Percentiles rank a stretch among this genome's conserved stretches.
phyloP scores from a whole-genome alignment of 2,888 invertebrate species.

The Nymphalis c-album region DNA sequence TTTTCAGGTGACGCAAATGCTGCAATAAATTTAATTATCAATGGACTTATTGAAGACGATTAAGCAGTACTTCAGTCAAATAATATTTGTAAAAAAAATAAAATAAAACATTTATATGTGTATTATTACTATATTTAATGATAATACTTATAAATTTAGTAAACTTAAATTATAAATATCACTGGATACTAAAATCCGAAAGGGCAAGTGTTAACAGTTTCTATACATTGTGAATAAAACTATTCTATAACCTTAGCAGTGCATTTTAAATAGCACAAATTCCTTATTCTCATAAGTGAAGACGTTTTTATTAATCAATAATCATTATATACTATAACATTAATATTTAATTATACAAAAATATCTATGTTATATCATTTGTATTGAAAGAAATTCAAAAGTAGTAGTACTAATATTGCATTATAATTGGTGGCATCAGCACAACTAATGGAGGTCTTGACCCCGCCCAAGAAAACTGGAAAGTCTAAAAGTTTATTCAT shows the following conservation, averaged over 20 bases:
- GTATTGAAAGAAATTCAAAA: not conserved
- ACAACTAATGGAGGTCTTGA: too few species aligned
- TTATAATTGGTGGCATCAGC: too few species aligned
- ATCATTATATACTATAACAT: too few species aligned
- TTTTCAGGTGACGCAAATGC: conserved; percentile 91
- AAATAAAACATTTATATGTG: conserved; percentile 19
- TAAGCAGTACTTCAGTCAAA: conserved; percentile 38
- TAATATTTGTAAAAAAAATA: not conserved
- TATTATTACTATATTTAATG: conserved; percentile 40
- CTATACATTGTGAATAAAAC: conserved; percentile 27
- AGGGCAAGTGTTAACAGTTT: conserved; percentile 43
- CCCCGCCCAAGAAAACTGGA: too few species aligned
- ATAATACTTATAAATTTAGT: conserved; percentile 54
- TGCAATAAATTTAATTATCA: conserved; percentile 94
- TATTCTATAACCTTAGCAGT: conserved; percentile 11
- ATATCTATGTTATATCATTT: too few species aligned
- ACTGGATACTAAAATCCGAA: conserved; percentile 60
- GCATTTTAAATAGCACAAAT: not conserved
- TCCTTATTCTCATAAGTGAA: not conserved
- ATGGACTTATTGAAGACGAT: conserved; percentile 69
- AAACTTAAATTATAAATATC: conserved; percentile 55
- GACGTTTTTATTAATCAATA: too few species aligned
- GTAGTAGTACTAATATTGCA: not conserved
- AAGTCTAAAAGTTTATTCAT: too few species aligned
- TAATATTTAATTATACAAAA: too few species aligned